These are phyloP conservation scores for Anas platyrhynchos DNA, from an alignment of 2,113 vertebrate genomes.

Conservation along the genomic window DNA sequence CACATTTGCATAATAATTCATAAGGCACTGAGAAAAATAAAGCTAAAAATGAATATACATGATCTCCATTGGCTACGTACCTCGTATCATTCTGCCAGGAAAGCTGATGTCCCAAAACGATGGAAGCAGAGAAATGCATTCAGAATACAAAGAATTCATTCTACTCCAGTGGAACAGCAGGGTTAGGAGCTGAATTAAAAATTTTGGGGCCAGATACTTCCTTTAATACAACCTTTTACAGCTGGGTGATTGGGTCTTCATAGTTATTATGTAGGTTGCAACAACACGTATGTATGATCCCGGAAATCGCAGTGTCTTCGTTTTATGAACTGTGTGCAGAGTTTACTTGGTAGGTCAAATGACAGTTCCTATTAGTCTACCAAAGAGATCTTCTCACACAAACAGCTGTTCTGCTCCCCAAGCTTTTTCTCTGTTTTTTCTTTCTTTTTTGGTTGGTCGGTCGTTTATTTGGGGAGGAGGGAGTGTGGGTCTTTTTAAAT, in stretches of 20 bases:
- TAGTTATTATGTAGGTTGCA: not conserved
- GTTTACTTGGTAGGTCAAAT: not conserved
- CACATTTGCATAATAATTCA: not conserved
- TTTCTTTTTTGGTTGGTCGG: not conserved
- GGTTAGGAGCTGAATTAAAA: not conserved
- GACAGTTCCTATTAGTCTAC: not conserved
- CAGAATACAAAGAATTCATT: not conserved
- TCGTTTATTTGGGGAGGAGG: too few species aligned
- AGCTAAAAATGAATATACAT: not conserved
- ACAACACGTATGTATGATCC: not conserved
- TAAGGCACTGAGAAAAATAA: not conserved
- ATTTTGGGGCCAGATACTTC: too few species aligned
- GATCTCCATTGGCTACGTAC: not conserved
- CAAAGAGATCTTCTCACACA: not conserved
- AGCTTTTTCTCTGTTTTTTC: not conserved
- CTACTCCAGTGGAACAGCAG: not conserved
- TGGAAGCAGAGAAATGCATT: fast-evolving
- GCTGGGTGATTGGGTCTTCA: not conserved
- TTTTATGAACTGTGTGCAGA: not conserved
- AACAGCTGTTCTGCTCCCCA: not conserved
- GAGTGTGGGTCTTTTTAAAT: not conserved
- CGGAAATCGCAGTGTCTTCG: not conserved
- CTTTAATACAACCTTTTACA: not conserved
- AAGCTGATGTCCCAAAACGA: not conserved
- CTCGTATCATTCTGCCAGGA: not conserved